Evolutionary conservation across 2,888 invertebrate genomes (phyloP), one percentile per base, ranked within the genome.

Genomic region (Dryobota labecula): DNA sequence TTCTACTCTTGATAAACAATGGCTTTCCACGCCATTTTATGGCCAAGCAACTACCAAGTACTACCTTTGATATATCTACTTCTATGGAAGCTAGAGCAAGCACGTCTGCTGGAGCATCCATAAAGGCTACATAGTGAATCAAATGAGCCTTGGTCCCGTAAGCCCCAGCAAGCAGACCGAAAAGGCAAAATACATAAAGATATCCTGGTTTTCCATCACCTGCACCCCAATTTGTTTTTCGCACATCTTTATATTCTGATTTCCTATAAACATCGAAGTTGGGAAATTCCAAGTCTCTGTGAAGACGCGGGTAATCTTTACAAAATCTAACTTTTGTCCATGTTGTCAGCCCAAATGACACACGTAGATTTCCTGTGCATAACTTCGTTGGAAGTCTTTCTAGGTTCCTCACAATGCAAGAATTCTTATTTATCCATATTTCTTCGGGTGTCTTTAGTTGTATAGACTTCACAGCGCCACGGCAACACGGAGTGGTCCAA

Each of bases 21-120:
- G 98, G 98, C 90, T 98, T 98, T 69, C 98, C 98, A 85, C 98
- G 96, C 98, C 98, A 98, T 91, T 98, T 98, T 85, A 97, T 96
- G 0, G 97, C 96, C 65, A 94, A 86, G 72, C 96, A 96, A 80
- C 96, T 96, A 33, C 98, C 98, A 85, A 97, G 97, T 0, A 97
- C 96, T 71, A 98, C 97, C 78, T 97, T 97, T 11, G 89, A 90
- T 53, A 98, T 92, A 78, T 97, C 97, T 49, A 98, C 96, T 95
- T 98, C 98, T 75, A 98, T 96, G 82, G 97, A 96, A n/a, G 98
- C 97, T 87, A 98, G 73, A 3, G 98, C 98, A 57, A 98, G 88
- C 6, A 98, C 97, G 87, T 98, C 98, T 43, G 97, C 97, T 2
- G 98, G 95, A 2, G 98, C 96, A 36, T 96, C 93, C 97, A 98